phyloP scores from a whole-genome alignment of 2,113 vertebrate genomes.

The Carassius auratus region DNA sequence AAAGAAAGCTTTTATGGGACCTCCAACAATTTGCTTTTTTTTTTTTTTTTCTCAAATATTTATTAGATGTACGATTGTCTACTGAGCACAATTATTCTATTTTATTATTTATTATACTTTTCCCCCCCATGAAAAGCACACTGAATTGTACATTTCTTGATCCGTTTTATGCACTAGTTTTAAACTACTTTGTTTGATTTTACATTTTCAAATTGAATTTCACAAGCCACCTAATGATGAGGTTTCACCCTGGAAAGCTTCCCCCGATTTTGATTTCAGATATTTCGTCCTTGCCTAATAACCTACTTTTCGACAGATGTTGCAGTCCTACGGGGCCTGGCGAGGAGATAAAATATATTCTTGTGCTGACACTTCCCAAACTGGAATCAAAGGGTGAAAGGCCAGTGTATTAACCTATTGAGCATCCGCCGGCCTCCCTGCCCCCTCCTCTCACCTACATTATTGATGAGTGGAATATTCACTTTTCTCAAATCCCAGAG shows the following conservation, averaged over 20 bases:
- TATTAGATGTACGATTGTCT: conserved; percentile 77
- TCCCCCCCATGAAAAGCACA: conserved; percentile 47
- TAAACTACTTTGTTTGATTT: conserved; percentile 24
- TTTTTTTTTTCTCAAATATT: conserved; percentile 73
- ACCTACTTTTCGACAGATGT: conserved; percentile 49
- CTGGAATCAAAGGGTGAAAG: conserved; percentile 80
- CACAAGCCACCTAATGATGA: conserved; percentile 2
- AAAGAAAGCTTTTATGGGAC: conserved; percentile 76
- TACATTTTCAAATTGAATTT: conserved; percentile 19
- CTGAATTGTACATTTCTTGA: conserved; percentile 62
- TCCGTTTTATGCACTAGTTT: conserved; percentile 58
- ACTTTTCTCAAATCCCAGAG: conserved; percentile 71
- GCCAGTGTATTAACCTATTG: conserved; percentile 83
- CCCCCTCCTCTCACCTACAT: conserved; percentile 64
- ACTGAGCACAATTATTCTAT: conserved; percentile 74
- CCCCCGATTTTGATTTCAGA: conserved; percentile 34
- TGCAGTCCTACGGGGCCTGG: conserved; percentile 55
- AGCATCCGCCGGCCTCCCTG: conserved; percentile 70
- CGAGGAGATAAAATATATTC: conserved; percentile 72
- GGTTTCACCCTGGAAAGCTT: conserved; percentile 24
- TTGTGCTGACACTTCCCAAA: conserved; percentile 76
- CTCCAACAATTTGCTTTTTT: conserved; percentile 68
- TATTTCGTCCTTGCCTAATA: conserved; percentile 49
- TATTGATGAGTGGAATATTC: conserved; percentile 79
- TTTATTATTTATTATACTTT: conserved; percentile 79